phyloP scores from a whole-genome alignment of 2,888 invertebrate genomes.

The Lepidochrysops patricia region DNA sequence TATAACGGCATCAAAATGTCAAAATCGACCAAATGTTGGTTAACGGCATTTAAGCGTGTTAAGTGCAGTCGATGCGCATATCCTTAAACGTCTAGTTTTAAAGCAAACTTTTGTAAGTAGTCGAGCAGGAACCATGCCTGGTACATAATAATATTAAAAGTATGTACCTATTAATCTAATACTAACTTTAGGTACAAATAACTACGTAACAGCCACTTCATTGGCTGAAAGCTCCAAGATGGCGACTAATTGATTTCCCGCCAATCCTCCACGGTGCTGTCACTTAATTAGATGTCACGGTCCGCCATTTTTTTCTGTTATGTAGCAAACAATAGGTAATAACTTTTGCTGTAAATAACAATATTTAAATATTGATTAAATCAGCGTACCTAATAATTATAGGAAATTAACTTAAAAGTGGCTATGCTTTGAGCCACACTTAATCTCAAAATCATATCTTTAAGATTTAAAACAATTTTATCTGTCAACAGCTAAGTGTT shows the following conservation, averaged over 20 bases:
- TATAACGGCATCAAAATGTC: no score
- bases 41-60: no score
- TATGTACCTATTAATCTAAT: neutral
- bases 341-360: neutral
- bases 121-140: no score
- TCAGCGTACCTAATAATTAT: neutral
- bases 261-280: neutral
- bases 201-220: neutral
- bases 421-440: no score
- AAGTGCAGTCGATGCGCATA: no score
- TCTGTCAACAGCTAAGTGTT: neutral
- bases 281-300: neutral
- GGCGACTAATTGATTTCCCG: conserved; percentile 14
- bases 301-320: neutral
- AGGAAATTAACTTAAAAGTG: no score
- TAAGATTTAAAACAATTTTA: neutral
- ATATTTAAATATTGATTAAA: neutral
- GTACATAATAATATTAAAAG: no score
- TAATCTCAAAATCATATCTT: neutral
- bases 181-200: neutral
- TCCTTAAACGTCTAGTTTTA: no score
- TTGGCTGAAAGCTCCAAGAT: conserved; percentile 14
- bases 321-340: neutral
- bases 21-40: no score
- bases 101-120: no score